Conservation (phyloP, 2,888 invertebrate genomes). For the Nezara viridula region DNA sequence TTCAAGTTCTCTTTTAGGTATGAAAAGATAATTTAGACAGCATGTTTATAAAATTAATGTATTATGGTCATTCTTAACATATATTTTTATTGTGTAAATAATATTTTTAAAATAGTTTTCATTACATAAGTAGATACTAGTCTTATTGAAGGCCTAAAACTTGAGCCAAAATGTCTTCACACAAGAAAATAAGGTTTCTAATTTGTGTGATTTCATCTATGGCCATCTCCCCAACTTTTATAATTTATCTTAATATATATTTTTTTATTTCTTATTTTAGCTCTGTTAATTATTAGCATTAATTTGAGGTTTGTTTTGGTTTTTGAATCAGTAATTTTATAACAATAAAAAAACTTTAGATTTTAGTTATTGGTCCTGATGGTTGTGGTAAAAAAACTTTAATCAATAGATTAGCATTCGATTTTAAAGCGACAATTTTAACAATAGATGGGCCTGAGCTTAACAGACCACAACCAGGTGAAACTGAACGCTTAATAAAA, state of each 20-base stretch:
- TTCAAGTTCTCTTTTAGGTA: too few species aligned
- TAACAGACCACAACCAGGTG: conserved; percentile 71
- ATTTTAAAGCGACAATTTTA: conserved; percentile 70
- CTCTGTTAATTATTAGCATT: background rate
- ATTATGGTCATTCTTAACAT: too few species aligned
- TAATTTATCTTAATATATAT: background rate
- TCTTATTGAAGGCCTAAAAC: too few species aligned
- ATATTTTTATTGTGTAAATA: too few species aligned
- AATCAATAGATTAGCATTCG: conserved; percentile 70
- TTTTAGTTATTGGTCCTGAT: conserved; percentile 72
- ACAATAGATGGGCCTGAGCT: conserved; percentile 70
- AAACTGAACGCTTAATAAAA: conserved; percentile 71
- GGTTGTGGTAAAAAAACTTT: conserved; percentile 75
- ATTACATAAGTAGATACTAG: too few species aligned
- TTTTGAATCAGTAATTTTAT: background rate
- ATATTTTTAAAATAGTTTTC: too few species aligned
- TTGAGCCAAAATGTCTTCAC: too few species aligned
- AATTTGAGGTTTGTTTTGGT: background rate
- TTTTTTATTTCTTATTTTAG: background rate
- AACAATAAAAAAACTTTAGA: conserved; percentile 64
- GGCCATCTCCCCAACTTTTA: too few species aligned
- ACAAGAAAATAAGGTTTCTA: too few species aligned
- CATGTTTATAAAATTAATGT: too few species aligned
- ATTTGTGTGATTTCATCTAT: too few species aligned
- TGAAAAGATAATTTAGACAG: too few species aligned